Evolutionary conservation across 1,140 invertebrate species (phyloP).

Genomic region (Laodelphax striatellus): DNA sequence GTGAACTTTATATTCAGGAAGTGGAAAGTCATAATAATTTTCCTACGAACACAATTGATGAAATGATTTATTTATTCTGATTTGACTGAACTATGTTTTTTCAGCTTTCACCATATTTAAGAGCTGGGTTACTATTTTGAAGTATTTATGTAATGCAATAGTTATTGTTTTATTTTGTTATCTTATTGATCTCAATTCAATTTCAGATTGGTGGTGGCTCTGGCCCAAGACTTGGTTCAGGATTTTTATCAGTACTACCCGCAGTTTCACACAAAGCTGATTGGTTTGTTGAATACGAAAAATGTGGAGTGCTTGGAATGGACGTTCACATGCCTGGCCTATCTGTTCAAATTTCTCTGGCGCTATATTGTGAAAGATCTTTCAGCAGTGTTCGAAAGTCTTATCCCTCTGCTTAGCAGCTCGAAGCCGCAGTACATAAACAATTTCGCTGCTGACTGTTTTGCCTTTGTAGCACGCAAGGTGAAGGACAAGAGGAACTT

Average conservation of each 20-base stretch:
- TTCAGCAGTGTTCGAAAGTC: conserved; percentile 53
- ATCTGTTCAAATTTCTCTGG: conserved; percentile 81
- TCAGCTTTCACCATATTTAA: too few relatives aligned
- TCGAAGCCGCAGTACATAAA: conserved; percentile 65
- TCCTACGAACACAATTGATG: too few relatives aligned
- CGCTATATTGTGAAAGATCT: conserved; percentile 70
- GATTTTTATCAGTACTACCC: conserved; percentile 79
- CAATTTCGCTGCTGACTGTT: conserved; percentile 88
- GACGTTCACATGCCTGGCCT: conserved; percentile 70
- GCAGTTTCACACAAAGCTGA: conserved; percentile 51
- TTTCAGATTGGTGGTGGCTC: conserved; percentile 66
- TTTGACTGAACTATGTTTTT: too few relatives aligned
- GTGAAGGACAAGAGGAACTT: conserved; percentile 67
- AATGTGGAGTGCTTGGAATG: conserved; percentile 72
- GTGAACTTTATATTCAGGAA: too few relatives aligned
- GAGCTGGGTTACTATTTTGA: too few relatives aligned
- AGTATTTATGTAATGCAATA: too few relatives aligned
- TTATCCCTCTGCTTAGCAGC: conserved; percentile 61
- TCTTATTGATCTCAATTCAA: conserved; percentile 18
- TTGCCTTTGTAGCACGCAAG: conserved; percentile 84
- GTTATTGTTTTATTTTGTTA: too few relatives aligned
- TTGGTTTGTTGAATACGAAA: conserved; percentile 60
- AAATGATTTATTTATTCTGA: too few relatives aligned
- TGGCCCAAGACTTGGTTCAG: conserved; percentile 71
- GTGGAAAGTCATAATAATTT: too few relatives aligned